Base-by-base conservation (phyloP, 2,113 vertebrate species). In the Aspidoscelis tigris region DNA sequence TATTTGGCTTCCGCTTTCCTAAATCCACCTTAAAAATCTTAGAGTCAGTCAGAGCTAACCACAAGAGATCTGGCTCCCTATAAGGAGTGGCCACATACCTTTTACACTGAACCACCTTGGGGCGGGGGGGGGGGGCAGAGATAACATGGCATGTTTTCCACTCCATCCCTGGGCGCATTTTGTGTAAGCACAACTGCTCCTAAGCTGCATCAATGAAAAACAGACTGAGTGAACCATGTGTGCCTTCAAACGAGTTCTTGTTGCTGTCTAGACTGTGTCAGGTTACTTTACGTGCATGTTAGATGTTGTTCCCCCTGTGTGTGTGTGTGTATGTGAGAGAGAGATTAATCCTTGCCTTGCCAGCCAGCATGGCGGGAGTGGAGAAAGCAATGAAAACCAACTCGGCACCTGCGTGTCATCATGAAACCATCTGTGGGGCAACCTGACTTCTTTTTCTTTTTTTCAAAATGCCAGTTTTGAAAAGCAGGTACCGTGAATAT, bases 11-110 rank as follows among this genome's bases (percentile, higher is more conserved):
- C 82, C 44, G 58, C 44, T 2, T 86, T 85, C 58, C 47, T 70
- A n/a, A 58, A 88, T 88, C 78, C 3, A 81, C 18, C 53, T 88
- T 81, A 64, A 88, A 89, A 74, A 78, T 87, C 2, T 81, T 22
- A 58, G 24, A 84, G 4, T 21, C 10, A 74, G 20, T 76, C 88
- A 87, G 77, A 74, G 16, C 14, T 81, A 66, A 78, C 26, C 73
- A 77, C 68, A 87, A 33, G 88, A 91, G 85, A 70, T 0, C 1
- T 0, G 0, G n/a, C 50, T 90, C 21, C 76, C 72, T 41, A 21
- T 61, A 84, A 86, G 22, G 1, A 1, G 33, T 33, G 33, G 4
- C 11, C 16, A 39, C 12, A n/a, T 33, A 85, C 84, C 85, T 22
- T 83, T 75, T 39, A 39, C 14, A 3, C 7, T 64, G 61, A 85